Conservation (phyloP, 2,113 vertebrate genomes). For the Megaceryle maxima region DNA sequence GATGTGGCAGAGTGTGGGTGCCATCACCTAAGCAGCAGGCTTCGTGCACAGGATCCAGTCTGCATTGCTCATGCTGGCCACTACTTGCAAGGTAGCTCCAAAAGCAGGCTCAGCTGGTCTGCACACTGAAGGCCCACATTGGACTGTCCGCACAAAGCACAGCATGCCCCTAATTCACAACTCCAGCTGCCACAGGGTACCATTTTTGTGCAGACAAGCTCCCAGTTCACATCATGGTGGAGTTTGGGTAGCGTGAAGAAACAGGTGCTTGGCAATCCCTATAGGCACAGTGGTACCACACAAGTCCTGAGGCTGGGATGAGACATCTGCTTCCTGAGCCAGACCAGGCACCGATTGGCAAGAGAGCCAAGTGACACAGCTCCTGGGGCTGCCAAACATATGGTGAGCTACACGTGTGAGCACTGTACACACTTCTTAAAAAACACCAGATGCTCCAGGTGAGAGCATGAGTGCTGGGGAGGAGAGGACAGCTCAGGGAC, state of each 20-base stretch:
- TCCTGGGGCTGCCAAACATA: not conserved
- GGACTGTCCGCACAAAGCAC: not conserved
- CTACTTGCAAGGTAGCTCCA: not conserved
- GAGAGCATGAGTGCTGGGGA: not conserved
- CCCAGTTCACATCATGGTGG: not conserved
- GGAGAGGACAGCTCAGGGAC: not conserved
- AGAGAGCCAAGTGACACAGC: not conserved
- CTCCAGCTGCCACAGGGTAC: fast-evolving
- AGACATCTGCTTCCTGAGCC: not conserved
- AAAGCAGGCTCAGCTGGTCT: not conserved
- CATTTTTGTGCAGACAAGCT: not conserved
- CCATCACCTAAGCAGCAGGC: not conserved
- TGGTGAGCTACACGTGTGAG: not conserved
- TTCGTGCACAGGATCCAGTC: not conserved
- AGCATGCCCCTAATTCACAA: not conserved
- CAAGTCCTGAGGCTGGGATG: not conserved
- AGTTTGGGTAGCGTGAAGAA: fast-evolving
- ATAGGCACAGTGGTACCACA: fast-evolving
- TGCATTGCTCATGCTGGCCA: not conserved
- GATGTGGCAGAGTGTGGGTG: fast-evolving
- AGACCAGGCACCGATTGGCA: fast-evolving
- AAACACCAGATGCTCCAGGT: not conserved
- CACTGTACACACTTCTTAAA: not conserved
- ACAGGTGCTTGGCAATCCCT: fast-evolving
- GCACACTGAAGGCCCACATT: fast-evolving